These are phyloP conservation scores for Mesorhabditis belari DNA, from an alignment of 2,888 invertebrate genomes.

Conservation along the genomic window DNA sequence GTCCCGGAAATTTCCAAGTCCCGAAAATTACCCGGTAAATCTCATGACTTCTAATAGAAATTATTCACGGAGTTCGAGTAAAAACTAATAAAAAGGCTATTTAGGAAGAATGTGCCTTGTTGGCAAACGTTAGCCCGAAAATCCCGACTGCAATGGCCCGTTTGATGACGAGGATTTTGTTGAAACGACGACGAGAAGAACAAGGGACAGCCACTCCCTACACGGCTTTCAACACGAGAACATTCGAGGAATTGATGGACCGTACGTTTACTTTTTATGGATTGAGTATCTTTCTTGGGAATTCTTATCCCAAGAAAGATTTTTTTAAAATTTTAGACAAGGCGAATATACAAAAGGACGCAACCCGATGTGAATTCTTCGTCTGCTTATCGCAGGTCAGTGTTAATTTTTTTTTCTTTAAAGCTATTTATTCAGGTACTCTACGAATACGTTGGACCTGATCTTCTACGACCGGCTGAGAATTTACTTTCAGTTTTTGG, in stretches of 20 bases:
- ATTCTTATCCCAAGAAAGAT: too few species aligned
- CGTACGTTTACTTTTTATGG: not conserved
- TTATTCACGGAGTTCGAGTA: not conserved
- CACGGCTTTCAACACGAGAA: constrained; percentile 9
- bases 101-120: constrained; percentile 3
- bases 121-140: constrained; percentile 3
- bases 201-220: not conserved
- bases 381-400: not conserved
- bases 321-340: constrained; percentile 1
- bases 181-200: constrained; percentile 3
- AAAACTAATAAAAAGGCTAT: not conserved
- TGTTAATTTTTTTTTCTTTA: not conserved
- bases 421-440: constrained; percentile 2
- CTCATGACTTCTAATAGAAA: not conserved
- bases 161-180: constrained; percentile 9
- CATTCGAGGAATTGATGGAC: constrained; percentile 8
- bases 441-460: constrained; percentile 8
- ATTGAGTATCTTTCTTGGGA: not conserved
- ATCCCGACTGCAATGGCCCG: constrained; percentile 14
- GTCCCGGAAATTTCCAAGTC: too few species aligned
- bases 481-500: constrained; percentile 7
- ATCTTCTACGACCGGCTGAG: constrained; percentile 6
- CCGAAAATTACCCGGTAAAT: too few species aligned
- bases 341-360: constrained; percentile 7
- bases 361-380: not conserved